Evolutionary conservation across 2,113 vertebrate genomes (phyloP), one percentile per base, ranked within the genome.

Genomic region (Silurus glanis): DNA sequence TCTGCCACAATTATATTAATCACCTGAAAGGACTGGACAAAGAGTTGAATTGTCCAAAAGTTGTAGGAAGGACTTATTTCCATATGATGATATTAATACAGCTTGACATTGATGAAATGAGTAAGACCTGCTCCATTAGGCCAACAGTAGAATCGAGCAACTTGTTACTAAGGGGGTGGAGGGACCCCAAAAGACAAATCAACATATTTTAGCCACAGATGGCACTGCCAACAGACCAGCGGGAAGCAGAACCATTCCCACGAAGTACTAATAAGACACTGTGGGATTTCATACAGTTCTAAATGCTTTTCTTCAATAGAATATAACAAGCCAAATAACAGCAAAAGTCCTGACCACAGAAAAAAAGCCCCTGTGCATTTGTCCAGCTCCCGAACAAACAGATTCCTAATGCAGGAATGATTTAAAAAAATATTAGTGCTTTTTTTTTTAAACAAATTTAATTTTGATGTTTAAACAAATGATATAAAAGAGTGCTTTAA

Each of bases 151-250:
- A 75, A 58, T 76, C 25, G 37, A 59, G 21, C 23, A 83, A 55
- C 72, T 76, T 74, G 45, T 53, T 80, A 55, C 25, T 58, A 55
- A 14, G 8, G 62, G 66, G 23, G 37, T 59, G 21, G 23, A 3
- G 75, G 85, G 69, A 82, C 76, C 47, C 62, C 37, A 58, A 69
- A 87, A 67, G 58, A 67, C 59, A 88, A 89, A 92, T 83, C 92
- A 83, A 89, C 89, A 89, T 81, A 88, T 78, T 79, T 79, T 88
- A 37, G 67, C 85, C 80, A 89, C 91, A 94, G 94, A 92, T 92
- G 94, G 92, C 92, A 86, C 89, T 93, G 88, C 94, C 89, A 66
- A 66, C 64, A 61, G 84, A 51, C 75, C 64, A 80, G 56, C 25
- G 37, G 59, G 28, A 80, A 79, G n/a, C 13, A 64, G 80, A 75